Base-by-base conservation (phyloP, 2,797 vertebrate species). In the Coilia nasus region DNA sequence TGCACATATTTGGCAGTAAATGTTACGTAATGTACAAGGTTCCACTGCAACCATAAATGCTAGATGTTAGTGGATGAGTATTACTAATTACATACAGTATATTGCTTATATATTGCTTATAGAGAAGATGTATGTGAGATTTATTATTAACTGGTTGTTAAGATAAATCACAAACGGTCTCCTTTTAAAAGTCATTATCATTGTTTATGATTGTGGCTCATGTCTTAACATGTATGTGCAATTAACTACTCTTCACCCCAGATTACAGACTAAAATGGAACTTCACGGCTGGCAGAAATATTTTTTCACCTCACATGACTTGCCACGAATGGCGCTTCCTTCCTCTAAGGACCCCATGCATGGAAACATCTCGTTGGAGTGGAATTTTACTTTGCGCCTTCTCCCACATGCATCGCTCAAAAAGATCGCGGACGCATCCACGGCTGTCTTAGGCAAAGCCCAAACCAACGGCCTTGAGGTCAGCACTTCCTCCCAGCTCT, bases 341-440 rank as follows among this genome's bases (percentile, higher is more conserved):
- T 90, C 89, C 87, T 71, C 83, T 86, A 25, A 84, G 19, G 44
- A 56, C 75, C 85, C 81, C 83, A 56, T 50, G 81, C 81, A 84
- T 88, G 89, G 89, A 90, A 90, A 90, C 35, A 84, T 21, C 71
- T 78, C 15, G 71, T 78, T 7, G 71, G 15, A 78, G 31, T 21
- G 71, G 71, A 78, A 78, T 44, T 44, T 78, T 78, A 78, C 71
- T 41, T 25, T 78, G 7, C 71, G n/a, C n/a, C n/a, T n/a, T 78
- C 57, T 59, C 71, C 71, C 17, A 5, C 85, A 54, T 86, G 28
- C 83, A 50, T 83, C 80, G 86, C 71, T 54, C 5, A 41, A 46
- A 82, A 87, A 81, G 64, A 71, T 71, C 11, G 28, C 12, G n/a
- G 56, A 41, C 78, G 19, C 19, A 56, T 25, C 19, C 84, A 44